Conservation (phyloP, 2,113 vertebrate genomes). For the Saguinus midas region DNA sequence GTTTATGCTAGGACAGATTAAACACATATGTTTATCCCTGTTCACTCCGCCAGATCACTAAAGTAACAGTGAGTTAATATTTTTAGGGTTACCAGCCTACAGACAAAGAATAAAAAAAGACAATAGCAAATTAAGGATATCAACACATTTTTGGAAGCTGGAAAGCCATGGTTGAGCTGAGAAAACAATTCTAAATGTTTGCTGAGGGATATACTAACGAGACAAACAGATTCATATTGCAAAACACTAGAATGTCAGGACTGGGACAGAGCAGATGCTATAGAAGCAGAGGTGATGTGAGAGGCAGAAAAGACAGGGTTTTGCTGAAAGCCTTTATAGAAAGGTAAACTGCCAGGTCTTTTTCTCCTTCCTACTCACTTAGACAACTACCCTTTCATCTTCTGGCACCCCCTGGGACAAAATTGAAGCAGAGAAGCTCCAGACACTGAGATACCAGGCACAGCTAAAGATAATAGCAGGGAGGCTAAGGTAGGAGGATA, state of each 20-base stretch:
- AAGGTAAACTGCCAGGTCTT: not conserved
- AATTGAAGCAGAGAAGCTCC: not conserved
- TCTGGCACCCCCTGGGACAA: not conserved
- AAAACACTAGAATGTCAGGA: not conserved
- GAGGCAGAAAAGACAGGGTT: too few relatives aligned
- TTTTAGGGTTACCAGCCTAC: conserved; percentile 19
- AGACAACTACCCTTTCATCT: not conserved
- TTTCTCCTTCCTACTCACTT: not conserved
- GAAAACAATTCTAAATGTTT: conserved; percentile 10
- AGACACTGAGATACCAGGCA: not conserved
- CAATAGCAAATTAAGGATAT: not conserved
- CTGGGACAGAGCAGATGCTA: not conserved
- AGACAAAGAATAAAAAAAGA: conserved; percentile 22
- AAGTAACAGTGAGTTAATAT: not conserved
- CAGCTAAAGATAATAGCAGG: not conserved
- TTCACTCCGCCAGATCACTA: not conserved
- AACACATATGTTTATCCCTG: not conserved
- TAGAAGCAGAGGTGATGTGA: not conserved
- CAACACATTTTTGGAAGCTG: not conserved
- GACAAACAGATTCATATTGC: not conserved
- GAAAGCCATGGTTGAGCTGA: not conserved
- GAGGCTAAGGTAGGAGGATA: not conserved
- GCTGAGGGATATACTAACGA: not conserved
- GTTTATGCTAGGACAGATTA: not conserved
- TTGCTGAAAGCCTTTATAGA: not conserved